A percentile compares a stretch with the other conserved stretches of the same genome.
Evolutionary conservation across 1,140 invertebrate genomes (phyloP).

Genomic region (Eupristina koningsbergeri): DNA sequence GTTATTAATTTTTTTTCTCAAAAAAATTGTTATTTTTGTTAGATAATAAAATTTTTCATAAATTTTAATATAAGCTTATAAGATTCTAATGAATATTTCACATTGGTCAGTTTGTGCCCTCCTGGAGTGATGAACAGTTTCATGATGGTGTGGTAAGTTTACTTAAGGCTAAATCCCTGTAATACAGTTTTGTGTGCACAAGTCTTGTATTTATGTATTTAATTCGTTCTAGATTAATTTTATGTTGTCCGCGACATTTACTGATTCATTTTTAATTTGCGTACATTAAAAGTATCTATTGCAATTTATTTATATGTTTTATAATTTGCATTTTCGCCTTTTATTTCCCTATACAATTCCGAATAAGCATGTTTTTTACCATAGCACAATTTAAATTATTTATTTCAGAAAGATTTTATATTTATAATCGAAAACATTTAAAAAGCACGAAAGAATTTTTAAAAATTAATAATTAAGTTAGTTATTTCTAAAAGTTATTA

Average conservation of each 20-base stretch:
- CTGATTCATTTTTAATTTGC: conserved; percentile 23
- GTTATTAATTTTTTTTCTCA: conserved; percentile 38
- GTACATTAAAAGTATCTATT: conserved; percentile 16
- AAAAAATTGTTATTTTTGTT: conserved; percentile 34
- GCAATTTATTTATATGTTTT: conserved; percentile 14
- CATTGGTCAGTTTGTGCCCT: conserved; percentile 82
- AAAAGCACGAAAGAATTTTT: conserved; percentile 42
- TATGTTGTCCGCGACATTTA: conserved; percentile 12
- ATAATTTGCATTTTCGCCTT: background rate
- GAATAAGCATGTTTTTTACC: conserved; percentile 41
- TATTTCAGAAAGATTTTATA: conserved; percentile 8
- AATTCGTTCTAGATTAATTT: conserved; percentile 44
- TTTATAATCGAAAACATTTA: background rate
- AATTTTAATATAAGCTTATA: conserved; percentile 43
- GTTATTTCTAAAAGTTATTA: too few relatives aligned
- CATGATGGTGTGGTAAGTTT: conserved; percentile 90
- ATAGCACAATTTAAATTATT: conserved; percentile 10
- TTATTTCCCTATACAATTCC: conserved; percentile 25
- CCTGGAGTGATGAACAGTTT: conserved; percentile 91
- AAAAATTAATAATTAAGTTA: too few relatives aligned
- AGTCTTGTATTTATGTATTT: conserved; percentile 66
- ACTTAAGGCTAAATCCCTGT: conserved; percentile 66
- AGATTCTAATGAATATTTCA: conserved; percentile 71
- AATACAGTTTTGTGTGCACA: conserved; percentile 74
- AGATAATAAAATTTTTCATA: conserved; percentile 33